These are phyloP conservation scores for Ahaetulla prasina DNA, from an alignment of 2,113 vertebrate species.

Conservation along the genomic window DNA sequence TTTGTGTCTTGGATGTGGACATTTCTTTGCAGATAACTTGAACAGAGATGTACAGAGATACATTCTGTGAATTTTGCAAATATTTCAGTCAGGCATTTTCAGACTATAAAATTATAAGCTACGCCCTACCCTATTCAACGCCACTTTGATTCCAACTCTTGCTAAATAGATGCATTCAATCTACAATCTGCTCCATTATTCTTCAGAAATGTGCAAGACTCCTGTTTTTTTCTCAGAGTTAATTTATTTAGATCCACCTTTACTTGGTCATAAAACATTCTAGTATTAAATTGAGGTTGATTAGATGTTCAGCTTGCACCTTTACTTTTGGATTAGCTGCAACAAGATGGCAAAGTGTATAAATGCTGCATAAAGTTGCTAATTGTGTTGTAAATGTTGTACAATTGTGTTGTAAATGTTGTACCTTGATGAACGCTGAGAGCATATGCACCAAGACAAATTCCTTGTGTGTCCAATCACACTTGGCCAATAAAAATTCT, in stretches of 20 bases:
- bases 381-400: too few species aligned
- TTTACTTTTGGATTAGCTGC: not conserved
- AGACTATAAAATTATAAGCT: not conserved
- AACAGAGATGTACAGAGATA: not conserved
- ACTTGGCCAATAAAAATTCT: too few species aligned
- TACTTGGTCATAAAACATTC: not conserved
- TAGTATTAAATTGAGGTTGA: not conserved
- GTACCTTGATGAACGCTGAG: too few species aligned
- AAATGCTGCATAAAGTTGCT: not conserved
- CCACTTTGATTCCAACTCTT: not conserved
- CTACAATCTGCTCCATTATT: not conserved
- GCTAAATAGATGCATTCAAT: not conserved
- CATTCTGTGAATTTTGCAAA: not conserved
- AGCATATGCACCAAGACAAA: too few species aligned
- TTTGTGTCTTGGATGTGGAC: not conserved
- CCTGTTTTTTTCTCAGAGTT: constrained; percentile 8
- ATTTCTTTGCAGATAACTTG: not conserved
- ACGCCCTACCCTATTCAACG: not conserved
- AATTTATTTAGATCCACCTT: rapidly evolving
- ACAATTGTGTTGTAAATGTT: too few species aligned
- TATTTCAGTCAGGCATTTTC: not conserved
- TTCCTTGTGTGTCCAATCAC: too few species aligned
- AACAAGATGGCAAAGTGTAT: not conserved
- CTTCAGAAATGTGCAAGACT: constrained; percentile 2
- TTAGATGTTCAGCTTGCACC: not conserved